Percentiles rank a stretch among this genome's conserved stretches.
These are phyloP conservation scores for Heliconius hermathena DNA, from an alignment of 1,140 invertebrate genomes.

Conservation along the genomic window DNA sequence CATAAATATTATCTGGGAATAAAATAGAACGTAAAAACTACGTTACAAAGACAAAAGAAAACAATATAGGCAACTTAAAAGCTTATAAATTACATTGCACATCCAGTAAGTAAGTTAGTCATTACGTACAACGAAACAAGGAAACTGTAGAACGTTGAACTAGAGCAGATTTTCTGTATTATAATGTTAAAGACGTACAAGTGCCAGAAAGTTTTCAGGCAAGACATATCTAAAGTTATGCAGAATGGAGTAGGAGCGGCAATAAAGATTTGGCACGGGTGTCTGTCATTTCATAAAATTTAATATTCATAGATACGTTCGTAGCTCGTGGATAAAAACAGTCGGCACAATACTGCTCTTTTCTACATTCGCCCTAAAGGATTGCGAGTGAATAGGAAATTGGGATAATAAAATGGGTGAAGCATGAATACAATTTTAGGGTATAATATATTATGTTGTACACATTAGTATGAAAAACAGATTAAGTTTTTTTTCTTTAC, in stretches of 20 bases:
- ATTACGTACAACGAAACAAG: neutral
- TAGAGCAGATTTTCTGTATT: constrained; percentile 27
- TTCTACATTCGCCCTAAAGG: constrained; percentile 6
- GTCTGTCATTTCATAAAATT: constrained; percentile 37
- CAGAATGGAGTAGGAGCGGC: constrained; percentile 34
- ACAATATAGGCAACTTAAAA: neutral
- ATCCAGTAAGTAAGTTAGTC: neutral
- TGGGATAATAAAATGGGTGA: neutral
- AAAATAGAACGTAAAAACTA: neutral
- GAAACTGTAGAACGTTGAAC: constrained; percentile 7
- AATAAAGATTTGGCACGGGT: constrained; percentile 40
- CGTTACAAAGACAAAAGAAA: neutral
- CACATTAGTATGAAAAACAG: no score
- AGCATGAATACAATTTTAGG: neutral
- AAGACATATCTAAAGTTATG: constrained; percentile 32
- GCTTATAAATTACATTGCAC: neutral
- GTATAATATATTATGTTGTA: neutral
- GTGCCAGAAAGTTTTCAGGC: constrained; percentile 30
- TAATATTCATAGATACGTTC: constrained; percentile 35
- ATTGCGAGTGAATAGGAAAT: constrained; percentile 10
- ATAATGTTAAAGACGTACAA: constrained; percentile 30
- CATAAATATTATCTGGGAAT: neutral
- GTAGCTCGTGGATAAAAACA: constrained; percentile 19
- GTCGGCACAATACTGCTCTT: constrained; percentile 16
- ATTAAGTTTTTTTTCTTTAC: no score